Evolutionary conservation across 1,140 invertebrate species (phyloP), one percentile per base, ranked within the genome.

Genomic region (honey bee (Apis mellifera)): DNA sequence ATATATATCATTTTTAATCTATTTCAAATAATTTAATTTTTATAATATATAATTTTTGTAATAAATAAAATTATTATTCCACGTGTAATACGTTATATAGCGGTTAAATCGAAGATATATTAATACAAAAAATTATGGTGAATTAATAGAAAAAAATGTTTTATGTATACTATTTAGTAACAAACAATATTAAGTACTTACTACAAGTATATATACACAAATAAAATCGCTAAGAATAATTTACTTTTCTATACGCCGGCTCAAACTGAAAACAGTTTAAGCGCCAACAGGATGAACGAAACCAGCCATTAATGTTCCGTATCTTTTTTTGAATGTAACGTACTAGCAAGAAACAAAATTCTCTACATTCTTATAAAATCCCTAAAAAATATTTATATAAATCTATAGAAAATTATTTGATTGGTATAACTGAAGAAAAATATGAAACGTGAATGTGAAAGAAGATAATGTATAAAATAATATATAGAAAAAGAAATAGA

Each of bases 241-340:
- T 60, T 2, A 42, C n/a, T 19, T 64, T 50, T 74, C 48, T 42
- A 73, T 55, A 80, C 42, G 60, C 78, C 78, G 70, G 60, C 52
- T 65, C 68, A 62, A 19, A 60, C 0, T 17, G 9, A 55, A 78
- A 48, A 74, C 21, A 23, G 26, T 64, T 71, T 48, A 26, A 74
- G 50, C 78, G 78, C 78, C 59, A 80, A 80, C 70, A 80, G 78
- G 78, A 80, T 74, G 70, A 9, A 55, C 26, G 21, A 65, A 54
- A 21, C 74, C 59, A 11, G 70, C 78, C 78, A 80, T 79, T 21
- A 32, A 9, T 12, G 9, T 65, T 57, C 9, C n/a, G 7, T 23
- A 23, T 15, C 9, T 19, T 65, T 26, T 42, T 64, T 54, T 19
- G 9, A 48, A 68, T n/a, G 0, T 50, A n/a, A 52, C 19, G n/a